Percentiles rank a stretch among this genome's conserved stretches.
Evolutionary conservation across 2,888 invertebrate species (phyloP).

Genomic region (Coenonympha glycerion): DNA sequence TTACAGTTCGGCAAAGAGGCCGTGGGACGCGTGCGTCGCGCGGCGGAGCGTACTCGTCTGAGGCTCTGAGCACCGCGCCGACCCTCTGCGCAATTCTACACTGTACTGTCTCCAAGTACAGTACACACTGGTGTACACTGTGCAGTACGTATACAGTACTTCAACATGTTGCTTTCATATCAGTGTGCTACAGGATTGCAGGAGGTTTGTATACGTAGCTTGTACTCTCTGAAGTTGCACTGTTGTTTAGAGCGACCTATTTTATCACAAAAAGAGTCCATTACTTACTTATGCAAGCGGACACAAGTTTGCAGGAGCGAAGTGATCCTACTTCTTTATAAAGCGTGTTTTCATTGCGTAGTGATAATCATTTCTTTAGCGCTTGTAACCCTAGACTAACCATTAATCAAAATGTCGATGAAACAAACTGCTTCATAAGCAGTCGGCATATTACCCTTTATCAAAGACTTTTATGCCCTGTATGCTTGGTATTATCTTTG

Average conservation of each 20-base stretch:
- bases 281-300: neutral
- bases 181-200: conserved; percentile 31
- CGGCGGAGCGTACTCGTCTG: conserved; percentile 56
- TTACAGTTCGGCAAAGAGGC: conserved; percentile 31
- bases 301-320: neutral
- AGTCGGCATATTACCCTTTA: too few relatives aligned
- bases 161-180: conserved; percentile 22
- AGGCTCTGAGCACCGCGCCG: conserved; percentile 49
- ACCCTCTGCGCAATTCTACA: conserved; percentile 59
- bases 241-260: conserved; percentile 15
- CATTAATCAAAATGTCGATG: too few relatives aligned
- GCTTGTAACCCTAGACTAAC: too few relatives aligned
- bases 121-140: conserved; percentile 2
- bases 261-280: neutral
- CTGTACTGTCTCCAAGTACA: conserved; percentile 16
- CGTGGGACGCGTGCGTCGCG: conserved; percentile 48
- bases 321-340: neutral
- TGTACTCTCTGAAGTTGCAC: conserved; percentile 18
- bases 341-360: neutral
- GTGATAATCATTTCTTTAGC: too few relatives aligned
- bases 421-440: too few relatives aligned
- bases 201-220: too few relatives aligned
- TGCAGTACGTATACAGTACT: conserved; percentile 3
- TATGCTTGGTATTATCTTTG: too few relatives aligned
- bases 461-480: too few relatives aligned